Conservation (phyloP, 2,113 vertebrate genomes). For the Oryzias melastigma region DNA sequence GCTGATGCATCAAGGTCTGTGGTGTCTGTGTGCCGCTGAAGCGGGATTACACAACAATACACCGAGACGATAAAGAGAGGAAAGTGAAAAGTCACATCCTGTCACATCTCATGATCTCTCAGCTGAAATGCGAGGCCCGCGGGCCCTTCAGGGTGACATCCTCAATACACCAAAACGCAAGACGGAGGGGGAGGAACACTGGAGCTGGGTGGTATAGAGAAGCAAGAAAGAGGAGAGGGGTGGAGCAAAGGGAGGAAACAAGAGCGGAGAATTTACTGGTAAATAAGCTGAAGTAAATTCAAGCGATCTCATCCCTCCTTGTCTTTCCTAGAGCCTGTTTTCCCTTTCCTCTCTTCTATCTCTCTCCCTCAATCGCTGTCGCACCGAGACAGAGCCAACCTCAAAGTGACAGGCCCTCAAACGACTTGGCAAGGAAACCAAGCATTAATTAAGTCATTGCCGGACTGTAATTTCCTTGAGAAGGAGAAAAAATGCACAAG, state of each 20-base stretch:
- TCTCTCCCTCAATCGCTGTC: conserved; percentile 78
- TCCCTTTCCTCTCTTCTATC: conserved; percentile 34
- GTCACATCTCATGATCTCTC: conserved; percentile 72
- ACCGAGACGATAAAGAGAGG: conserved; percentile 74
- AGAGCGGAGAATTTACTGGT: conserved; percentile 52
- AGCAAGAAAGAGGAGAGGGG: conserved; percentile 16
- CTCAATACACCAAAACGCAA: conserved; percentile 58
- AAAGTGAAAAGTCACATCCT: conserved; percentile 76
- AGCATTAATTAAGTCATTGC: conserved; percentile 99
- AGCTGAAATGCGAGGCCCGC: conserved; percentile 70
- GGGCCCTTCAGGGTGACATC: conserved; percentile 72
- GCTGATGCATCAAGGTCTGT: conserved; percentile 27
- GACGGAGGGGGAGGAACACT: conserved; percentile 28
- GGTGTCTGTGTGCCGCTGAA: conserved; percentile 46
- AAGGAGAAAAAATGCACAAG: conserved; percentile 99
- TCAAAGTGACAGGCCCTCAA: conserved; percentile 96
- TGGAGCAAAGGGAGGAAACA: conserved; percentile 34
- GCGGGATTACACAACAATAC: conserved; percentile 56
- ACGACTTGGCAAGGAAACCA: conserved; percentile 86
- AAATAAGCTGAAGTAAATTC: conserved; percentile 57
- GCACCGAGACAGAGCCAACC: conserved; percentile 85
- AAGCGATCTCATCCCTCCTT: conserved; percentile 39
- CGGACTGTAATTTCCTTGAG: conserved; percentile 99
- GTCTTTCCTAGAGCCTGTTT: neutral
- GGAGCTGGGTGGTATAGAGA: conserved; percentile 14